phyloP scores from a whole-genome alignment of 2,888 invertebrate genomes.

The Eulithis testata region DNA sequence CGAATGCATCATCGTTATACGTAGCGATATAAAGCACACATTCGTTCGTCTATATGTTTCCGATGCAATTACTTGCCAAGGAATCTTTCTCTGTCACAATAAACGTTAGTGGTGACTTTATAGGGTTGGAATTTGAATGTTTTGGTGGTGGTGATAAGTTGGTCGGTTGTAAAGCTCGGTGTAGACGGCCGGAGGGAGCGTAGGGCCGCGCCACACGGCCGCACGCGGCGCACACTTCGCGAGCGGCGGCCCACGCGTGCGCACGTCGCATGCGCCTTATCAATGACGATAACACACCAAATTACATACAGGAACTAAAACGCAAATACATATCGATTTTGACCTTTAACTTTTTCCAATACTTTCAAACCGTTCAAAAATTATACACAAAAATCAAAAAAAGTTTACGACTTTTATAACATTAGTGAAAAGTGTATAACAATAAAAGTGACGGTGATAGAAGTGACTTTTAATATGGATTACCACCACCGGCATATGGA shows the following conservation, averaged over 20 bases:
- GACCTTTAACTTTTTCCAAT: neutral
- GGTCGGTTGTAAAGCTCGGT: slow-evolving; percentile 47
- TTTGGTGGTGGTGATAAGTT: slow-evolving; percentile 7
- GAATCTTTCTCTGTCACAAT: slow-evolving; percentile 4
- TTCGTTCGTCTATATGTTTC: slow-evolving; percentile 27
- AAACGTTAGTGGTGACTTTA: slow-evolving; percentile 10
- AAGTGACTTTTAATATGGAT: slow-evolving; percentile 58
- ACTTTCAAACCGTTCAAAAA: neutral
- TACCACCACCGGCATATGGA: slow-evolving; percentile 77
- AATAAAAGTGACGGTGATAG: neutral
- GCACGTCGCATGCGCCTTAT: slow-evolving; percentile 64
- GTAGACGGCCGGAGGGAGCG: slow-evolving; percentile 53
- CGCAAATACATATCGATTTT: neutral
- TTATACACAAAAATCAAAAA: too few species aligned
- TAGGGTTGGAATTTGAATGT: slow-evolving; percentile 45
- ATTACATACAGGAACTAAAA: slow-evolving; percentile 13
- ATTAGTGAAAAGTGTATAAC: slow-evolving; percentile 4
- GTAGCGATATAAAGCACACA: slow-evolving; percentile 23
- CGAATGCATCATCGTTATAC: slow-evolving; percentile 22
- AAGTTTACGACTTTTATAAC: neutral
- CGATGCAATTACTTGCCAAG: slow-evolving; percentile 1
- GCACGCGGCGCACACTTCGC: slow-evolving; percentile 82
- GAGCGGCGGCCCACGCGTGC: slow-evolving; percentile 77
- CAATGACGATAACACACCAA: slow-evolving; percentile 31
- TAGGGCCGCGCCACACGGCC: slow-evolving; percentile 58